These are phyloP conservation scores for Coregonus clupeaformis DNA, from an alignment of 2,113 vertebrate genomes.

Conservation along the genomic window DNA sequence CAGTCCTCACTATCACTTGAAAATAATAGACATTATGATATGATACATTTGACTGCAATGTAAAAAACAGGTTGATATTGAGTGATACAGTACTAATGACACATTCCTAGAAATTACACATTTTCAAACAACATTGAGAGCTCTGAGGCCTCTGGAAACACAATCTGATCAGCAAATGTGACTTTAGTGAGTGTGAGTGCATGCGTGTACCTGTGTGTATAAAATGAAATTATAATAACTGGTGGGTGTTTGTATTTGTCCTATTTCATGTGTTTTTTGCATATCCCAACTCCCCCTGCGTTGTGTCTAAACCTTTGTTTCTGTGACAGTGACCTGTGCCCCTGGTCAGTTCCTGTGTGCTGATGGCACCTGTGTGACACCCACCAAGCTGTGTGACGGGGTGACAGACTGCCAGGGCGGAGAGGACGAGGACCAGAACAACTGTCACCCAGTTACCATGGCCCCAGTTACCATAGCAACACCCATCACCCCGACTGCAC, in stretches of 20 bases:
- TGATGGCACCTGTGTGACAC: conserved; percentile 70
- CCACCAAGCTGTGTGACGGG: conserved; percentile 73
- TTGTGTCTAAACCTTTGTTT: not conserved
- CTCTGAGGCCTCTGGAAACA: too few relatives aligned
- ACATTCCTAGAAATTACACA: too few relatives aligned
- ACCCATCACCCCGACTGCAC: not conserved
- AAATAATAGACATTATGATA: too few relatives aligned
- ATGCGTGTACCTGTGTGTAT: not conserved
- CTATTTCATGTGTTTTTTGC: not conserved
- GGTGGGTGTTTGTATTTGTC: conserved; percentile 13
- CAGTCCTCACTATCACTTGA: not conserved
- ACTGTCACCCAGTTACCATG: conserved; percentile 50
- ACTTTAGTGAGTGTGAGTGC: conserved; percentile 2
- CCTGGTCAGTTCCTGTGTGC: conserved; percentile 72
- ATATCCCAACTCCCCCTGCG: not conserved
- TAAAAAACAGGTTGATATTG: not conserved
- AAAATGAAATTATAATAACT: too few relatives aligned
- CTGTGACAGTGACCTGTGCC: conserved; percentile 64
- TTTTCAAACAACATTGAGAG: too few relatives aligned
- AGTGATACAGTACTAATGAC: not conserved
- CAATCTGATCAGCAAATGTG: too few relatives aligned
- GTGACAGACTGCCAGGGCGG: conserved; percentile 70
- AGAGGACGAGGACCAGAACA: conserved; percentile 72
- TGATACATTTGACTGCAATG: too few relatives aligned
- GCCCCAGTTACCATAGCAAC: not conserved